A percentile compares a stretch with the other conserved stretches of the same genome.
Evolutionary conservation across 2,113 vertebrate species (phyloP).

Genomic region (Emydocephalus ijimae): DNA sequence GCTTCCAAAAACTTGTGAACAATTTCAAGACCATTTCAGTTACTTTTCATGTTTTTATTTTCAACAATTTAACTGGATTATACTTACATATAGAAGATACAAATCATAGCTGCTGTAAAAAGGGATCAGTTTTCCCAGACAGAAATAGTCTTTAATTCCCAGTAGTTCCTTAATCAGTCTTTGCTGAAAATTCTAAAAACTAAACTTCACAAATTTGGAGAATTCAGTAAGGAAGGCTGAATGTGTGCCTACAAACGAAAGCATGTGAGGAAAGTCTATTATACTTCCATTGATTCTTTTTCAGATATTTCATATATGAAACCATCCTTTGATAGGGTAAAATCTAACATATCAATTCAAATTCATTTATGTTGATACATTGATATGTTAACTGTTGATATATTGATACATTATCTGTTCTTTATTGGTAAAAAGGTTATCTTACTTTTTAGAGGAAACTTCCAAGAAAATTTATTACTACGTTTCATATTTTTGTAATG

Average conservation of each 20-base stretch:
- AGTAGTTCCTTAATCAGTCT: background rate
- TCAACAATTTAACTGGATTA: background rate
- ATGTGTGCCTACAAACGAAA: background rate
- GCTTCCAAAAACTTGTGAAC: background rate
- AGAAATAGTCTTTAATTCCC: background rate
- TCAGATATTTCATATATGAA: background rate
- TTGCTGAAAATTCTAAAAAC: background rate
- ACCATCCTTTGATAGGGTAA: background rate
- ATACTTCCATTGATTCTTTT: background rate
- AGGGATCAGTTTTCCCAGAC: background rate
- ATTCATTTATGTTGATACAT: background rate
- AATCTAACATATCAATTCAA: background rate
- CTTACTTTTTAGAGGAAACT: background rate
- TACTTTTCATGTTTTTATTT: background rate
- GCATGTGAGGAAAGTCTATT: background rate
- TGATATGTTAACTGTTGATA: background rate
- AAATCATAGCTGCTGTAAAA: background rate
- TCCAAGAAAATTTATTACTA: constrained; percentile 11
- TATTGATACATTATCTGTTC: background rate
- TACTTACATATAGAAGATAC: background rate
- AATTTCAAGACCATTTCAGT: background rate
- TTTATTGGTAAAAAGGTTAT: background rate
- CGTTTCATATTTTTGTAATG: fast-evolving
- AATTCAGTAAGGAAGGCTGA: background rate
- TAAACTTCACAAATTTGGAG: background rate